Percentiles rank a stretch among this genome's conserved stretches.
phyloP scores from a whole-genome alignment of 1,140 invertebrate species.

The Asbolus verrucosus region DNA sequence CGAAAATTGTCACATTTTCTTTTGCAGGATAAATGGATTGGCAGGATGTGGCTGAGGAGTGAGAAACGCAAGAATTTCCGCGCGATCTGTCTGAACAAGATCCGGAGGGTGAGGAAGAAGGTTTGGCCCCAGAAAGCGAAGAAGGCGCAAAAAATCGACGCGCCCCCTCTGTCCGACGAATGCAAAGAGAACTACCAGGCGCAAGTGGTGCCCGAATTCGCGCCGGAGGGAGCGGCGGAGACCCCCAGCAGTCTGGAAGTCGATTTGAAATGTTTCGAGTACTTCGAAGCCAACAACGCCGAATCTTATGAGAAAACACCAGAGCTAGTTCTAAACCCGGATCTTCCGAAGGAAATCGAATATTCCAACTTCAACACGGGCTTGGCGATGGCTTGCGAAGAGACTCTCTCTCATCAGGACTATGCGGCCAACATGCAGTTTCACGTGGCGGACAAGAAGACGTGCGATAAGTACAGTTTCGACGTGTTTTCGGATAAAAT shows the following conservation, averaged over 20 bases:
- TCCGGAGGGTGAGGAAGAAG: conserved; percentile 48
- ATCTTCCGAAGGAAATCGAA: conserved; percentile 63
- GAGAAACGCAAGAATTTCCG: conserved; percentile 58
- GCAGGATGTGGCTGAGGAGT: conserved; percentile 62
- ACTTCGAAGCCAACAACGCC: conserved; percentile 27
- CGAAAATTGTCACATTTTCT: conserved; percentile 27
- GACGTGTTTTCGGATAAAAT: conserved; percentile 61
- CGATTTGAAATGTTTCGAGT: conserved; percentile 30
- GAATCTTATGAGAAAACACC: conserved; percentile 45
- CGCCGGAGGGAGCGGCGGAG: conserved; percentile 13
- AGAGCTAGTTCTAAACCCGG: conserved; percentile 49
- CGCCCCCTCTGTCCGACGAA: conserved; percentile 51
- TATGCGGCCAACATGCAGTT: conserved; percentile 56
- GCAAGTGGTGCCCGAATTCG: conserved; percentile 60
- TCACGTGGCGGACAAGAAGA: conserved; percentile 56
- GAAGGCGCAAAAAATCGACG: conserved; percentile 44
- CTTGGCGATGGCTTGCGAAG: conserved; percentile 62
- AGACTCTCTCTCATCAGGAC: conserved; percentile 52
- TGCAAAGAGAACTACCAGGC: conserved; percentile 61
- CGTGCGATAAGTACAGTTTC: conserved; percentile 58
- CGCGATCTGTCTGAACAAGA: conserved; percentile 49
- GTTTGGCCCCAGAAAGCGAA: background rate
- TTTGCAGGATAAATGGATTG: conserved; percentile 45
- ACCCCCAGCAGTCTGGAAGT: conserved; percentile 1
- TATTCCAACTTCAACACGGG: conserved; percentile 58